A percentile compares a stretch with the other conserved stretches of the same genome.
Evolutionary conservation across 2,797 vertebrate species (phyloP).

Genomic region (Pelodytes ibericus): DNA sequence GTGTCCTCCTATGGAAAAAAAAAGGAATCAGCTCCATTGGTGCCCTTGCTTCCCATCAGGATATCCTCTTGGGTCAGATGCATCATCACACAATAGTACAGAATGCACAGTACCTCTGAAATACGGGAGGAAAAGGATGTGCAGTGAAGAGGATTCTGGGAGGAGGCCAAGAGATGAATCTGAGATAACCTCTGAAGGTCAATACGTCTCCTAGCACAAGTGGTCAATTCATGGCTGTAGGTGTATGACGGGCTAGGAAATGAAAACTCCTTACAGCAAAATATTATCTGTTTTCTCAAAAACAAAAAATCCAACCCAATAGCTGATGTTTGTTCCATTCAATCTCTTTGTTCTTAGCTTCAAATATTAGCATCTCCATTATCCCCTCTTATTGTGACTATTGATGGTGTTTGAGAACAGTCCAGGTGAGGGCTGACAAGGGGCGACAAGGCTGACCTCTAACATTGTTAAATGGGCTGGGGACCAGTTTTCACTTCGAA

Average conservation of each 20-base stretch:
- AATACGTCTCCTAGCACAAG: neutral
- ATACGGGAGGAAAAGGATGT: constrained; percentile 14
- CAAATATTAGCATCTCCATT: no score
- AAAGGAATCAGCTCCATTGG: neutral
- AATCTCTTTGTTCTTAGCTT: neutral
- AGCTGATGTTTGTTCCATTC: neutral
- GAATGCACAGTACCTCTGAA: neutral
- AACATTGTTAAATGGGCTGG: no score
- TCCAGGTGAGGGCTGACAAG: no score
- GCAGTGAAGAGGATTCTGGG: neutral
- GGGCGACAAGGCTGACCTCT: no score
- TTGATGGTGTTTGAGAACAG: no score
- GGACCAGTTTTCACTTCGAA: no score
- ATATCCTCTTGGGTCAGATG: constrained; percentile 35
- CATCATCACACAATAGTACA: constrained; percentile 3
- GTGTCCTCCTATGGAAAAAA: neutral
- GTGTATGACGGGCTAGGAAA: neutral
- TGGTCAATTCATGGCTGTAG: neutral
- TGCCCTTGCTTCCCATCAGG: constrained; percentile 14
- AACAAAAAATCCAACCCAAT: no score
- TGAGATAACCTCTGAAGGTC: constrained; percentile 9
- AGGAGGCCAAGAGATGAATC: neutral
- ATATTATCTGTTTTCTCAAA: neutral
- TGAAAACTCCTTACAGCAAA: neutral
- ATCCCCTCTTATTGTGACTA: no score